Base-by-base conservation (phyloP, 2,113 vertebrate species). In the Fukomys damarensis region DNA sequence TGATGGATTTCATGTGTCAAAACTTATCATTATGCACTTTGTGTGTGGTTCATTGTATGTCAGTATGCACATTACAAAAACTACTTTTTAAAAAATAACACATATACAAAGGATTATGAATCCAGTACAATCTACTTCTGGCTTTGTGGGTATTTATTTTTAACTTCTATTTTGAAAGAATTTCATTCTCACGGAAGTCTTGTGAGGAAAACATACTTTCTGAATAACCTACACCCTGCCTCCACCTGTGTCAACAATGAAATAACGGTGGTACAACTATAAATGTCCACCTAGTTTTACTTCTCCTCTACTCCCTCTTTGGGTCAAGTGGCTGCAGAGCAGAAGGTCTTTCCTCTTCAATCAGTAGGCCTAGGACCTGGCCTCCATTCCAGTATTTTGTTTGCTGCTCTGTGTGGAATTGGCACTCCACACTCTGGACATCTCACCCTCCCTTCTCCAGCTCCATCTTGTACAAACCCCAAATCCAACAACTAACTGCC, bases 81-180 rank as follows among this genome's bases (percentile, higher is more conserved):
- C 43, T 43, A 38, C 58, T 58, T 79, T 35, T 11, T 38, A 41
- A 80, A 79, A 52, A n/a, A 28, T 35, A 72, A 49, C 70, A 49
- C 4, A 38, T 26, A 1, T 56, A 85, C 84, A 74, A 80, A 89
- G 63, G 24, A 80, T 38, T 72, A 63, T 66, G 41, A 7, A 58
- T 17, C 32, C 26, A 86, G 58, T 58, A 89, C 20, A 86, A 54
- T 85, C 63, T 16, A 58, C 79, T 65, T 80, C 49, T 63, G 54
- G 58, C 24, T 41, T 74, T 82, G 43, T 89, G 46, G 84, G 26
- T 74, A 30, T 32, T 58, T 76, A n/a, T 84, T 74, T 68, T 35
- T 16, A 20, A 80, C 30, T 84, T 92, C n/a, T 46, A 43, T 76
- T 96, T 70, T 84, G 38, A 91, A 94, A 92, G 56, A 77, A 94